Base-by-base conservation (phyloP, 2,888 invertebrate genomes). In the Leucoma salicis region DNA sequence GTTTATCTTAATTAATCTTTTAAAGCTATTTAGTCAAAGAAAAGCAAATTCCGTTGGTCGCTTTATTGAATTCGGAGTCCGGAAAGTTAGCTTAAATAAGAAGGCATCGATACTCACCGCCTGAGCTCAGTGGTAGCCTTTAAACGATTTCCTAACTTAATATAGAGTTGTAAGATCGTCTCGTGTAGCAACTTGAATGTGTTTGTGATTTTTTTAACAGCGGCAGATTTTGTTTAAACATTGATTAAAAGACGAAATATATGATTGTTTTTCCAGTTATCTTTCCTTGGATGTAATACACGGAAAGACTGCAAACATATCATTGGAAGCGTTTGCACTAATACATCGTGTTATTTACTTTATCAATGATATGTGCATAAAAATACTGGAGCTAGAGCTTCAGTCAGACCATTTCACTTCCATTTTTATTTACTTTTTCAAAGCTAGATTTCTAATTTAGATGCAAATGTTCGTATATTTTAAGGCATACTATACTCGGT, bases 21-120 rank as follows among this genome's bases (percentile, higher is more conserved):
- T 80, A 72, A 18, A 83, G 79, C 77, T 81, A 82, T 86, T 86
- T 84, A 85, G 81, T 82, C 84, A 83, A 83, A 86, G 82, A 77
- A 78, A 78, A 81, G 74, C 75, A 73, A 84, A 83, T 82, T 82
- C 82, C 82, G 77, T 72, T 71, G 74, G 73, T 71, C 66, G 79
- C 83, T 82, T 84, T 83, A 83, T 83, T 84, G 80, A 85, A 85
- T 80, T 82, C 83, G 81, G 75, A 80, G 75, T 73, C 74, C 68
- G 72, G 71, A 73, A 83, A 86, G 78, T 84, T 85, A 70, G 67
- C 67, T 81, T 82, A 81, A 82, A 81, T 79, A 81, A 78, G 75
- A 80, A 85, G 79, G 76, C 79, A 82, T 78, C 84, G 82, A 85
- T 83, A 78, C 74, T 66, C 73, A 70, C 72, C 74, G 75, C 74